Percentiles rank a stretch among this genome's conserved stretches.
These are phyloP conservation scores for Augiades crinisus DNA, from an alignment of 2,888 invertebrate genomes.

Conservation along the genomic window DNA sequence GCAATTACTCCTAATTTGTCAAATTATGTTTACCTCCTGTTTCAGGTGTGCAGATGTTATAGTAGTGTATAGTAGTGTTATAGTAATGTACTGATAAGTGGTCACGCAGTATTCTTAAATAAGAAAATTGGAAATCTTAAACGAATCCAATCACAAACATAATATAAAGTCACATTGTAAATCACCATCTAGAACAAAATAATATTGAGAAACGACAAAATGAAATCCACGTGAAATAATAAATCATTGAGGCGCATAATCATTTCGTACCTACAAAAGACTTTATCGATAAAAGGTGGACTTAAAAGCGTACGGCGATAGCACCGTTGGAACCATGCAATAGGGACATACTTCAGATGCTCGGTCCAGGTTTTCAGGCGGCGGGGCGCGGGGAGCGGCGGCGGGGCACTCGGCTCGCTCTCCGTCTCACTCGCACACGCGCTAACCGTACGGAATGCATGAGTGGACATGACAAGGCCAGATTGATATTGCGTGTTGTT, in stretches of 20 bases:
- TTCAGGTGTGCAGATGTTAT: too few species aligned
- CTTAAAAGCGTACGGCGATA: not conserved
- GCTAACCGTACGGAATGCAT: slow-evolving; percentile 52
- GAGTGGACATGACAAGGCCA: slow-evolving; percentile 41
- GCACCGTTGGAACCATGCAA: slow-evolving; percentile 37
- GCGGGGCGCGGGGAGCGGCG: slow-evolving; percentile 47
- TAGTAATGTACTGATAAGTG: too few species aligned
- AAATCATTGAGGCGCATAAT: not conserved
- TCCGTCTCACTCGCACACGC: slow-evolving; percentile 41
- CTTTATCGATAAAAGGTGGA: not conserved
- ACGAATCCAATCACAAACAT: too few species aligned
- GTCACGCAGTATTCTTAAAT: too few species aligned
- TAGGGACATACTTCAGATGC: slow-evolving; percentile 67
- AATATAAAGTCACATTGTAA: too few species aligned
- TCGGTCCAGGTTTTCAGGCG: slow-evolving; percentile 73
- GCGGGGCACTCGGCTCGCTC: slow-evolving; percentile 42
- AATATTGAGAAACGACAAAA: too few species aligned
- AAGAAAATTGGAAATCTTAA: too few species aligned
- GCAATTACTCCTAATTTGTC: too few species aligned
- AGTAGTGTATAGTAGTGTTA: too few species aligned
- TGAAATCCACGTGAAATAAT: too few species aligned
- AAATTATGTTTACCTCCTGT: too few species aligned
- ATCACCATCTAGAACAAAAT: too few species aligned
- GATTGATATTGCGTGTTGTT: slow-evolving; percentile 33
- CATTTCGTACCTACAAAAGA: not conserved